Evolutionary conservation across 2,888 invertebrate genomes (phyloP).

Genomic region (Scaptomyza caliginosa): DNA sequence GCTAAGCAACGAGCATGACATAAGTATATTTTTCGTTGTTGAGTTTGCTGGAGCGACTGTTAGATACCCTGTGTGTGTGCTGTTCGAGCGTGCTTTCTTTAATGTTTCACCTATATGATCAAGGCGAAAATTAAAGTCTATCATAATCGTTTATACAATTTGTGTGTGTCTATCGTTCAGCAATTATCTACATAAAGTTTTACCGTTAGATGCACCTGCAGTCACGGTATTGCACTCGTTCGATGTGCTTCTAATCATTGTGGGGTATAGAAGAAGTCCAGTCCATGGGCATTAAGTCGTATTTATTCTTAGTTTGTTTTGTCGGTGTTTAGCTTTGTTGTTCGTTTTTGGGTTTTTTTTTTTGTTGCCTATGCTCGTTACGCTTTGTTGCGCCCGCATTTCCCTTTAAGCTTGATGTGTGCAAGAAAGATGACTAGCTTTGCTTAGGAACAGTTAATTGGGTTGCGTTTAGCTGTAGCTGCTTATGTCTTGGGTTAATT

Average conservation of each 20-base stretch:
- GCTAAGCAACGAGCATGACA: constrained; percentile 54
- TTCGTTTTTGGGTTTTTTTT: not conserved
- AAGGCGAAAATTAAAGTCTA: too few species aligned
- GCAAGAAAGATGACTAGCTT: constrained; percentile 4
- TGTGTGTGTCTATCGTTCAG: too few species aligned
- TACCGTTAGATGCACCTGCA: not conserved
- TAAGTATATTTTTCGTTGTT: constrained; percentile 26
- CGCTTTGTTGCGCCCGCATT: constrained; percentile 52
- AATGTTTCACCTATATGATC: too few species aligned
- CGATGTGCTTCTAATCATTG: constrained; percentile 3
- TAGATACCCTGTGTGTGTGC: constrained; percentile 5
- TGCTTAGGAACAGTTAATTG: not conserved
- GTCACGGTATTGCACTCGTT: not conserved
- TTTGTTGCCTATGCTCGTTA: constrained; percentile 22
- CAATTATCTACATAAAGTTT: not conserved
- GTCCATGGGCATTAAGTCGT: constrained; percentile 40
- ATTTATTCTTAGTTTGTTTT: not conserved
- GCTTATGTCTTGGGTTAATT: not conserved
- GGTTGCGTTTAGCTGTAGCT: not conserved
- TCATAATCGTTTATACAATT: too few species aligned
- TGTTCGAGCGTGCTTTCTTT: too few species aligned
- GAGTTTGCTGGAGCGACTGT: not conserved
- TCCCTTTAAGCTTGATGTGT: constrained; percentile 25
- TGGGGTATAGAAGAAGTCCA: constrained; percentile 16
- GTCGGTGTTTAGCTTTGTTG: constrained; percentile 18